Percentiles rank a stretch among this genome's conserved stretches.
phyloP scores from a whole-genome alignment of 2,888 invertebrate genomes.

The Lasioglossum zephyrum region DNA sequence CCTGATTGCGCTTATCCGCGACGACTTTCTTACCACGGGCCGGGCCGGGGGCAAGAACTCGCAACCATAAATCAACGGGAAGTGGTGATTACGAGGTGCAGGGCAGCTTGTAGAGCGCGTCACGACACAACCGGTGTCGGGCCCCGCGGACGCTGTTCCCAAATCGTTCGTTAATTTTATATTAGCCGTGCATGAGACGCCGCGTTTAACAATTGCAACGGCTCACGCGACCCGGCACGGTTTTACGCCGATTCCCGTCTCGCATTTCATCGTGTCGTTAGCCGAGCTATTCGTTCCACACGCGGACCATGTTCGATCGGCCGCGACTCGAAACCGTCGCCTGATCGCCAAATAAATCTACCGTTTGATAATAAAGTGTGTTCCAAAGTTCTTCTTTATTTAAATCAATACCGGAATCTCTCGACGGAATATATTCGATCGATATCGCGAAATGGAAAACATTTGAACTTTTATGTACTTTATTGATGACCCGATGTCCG shows the following conservation, averaged over 20 bases:
- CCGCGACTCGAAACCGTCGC: background rate
- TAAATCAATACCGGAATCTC: background rate
- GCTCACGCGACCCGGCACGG: constrained; percentile 50
- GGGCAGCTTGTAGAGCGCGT: constrained; percentile 19
- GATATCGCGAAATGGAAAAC: background rate
- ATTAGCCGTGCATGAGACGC: constrained; percentile 64
- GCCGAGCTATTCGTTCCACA: constrained; percentile 25
- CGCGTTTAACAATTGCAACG: constrained; percentile 57
- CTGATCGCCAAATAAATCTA: constrained; percentile 10
- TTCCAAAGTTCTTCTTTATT: background rate
- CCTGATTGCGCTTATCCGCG: constrained; percentile 31
- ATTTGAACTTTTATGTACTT: background rate
- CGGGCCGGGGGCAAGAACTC: background rate
- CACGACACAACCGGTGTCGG: constrained; percentile 44
- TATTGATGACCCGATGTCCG: background rate
- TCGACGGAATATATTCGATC: background rate
- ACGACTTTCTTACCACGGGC: constrained; percentile 46
- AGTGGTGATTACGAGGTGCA: constrained; percentile 52
- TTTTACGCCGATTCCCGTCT: constrained; percentile 23
- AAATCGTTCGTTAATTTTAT: constrained; percentile 65
- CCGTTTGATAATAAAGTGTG: background rate
- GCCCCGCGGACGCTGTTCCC: constrained; percentile 47
- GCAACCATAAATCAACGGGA: constrained; percentile 45
- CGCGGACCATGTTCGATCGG: constrained; percentile 12
- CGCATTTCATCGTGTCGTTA: constrained; percentile 50